A percentile compares a stretch with the other conserved stretches of the same genome.
phyloP scores from a whole-genome alignment of 2,888 invertebrate genomes.

The Criorhina ranunculi region DNA sequence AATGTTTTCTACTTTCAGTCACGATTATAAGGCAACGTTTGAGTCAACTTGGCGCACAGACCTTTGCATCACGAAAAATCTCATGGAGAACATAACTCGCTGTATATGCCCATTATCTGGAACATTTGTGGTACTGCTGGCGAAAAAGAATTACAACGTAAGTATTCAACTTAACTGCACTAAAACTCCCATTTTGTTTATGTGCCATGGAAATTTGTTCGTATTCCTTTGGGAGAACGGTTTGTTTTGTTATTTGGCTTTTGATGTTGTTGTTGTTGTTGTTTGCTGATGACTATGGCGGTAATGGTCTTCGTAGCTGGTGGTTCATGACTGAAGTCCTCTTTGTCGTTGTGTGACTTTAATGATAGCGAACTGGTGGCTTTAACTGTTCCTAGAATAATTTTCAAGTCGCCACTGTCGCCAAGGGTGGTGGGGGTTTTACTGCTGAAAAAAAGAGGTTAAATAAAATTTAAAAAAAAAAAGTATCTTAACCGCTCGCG shows the following conservation, averaged over 20 bases:
- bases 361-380: slow-evolving; percentile 43
- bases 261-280: slow-evolving; percentile 29
- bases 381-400: slow-evolving; percentile 43
- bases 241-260: slow-evolving; percentile 53
- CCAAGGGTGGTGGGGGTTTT: slow-evolving; percentile 24
- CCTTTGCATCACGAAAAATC: slow-evolving; percentile 86
- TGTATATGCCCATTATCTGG: slow-evolving; percentile 88
- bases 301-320: slow-evolving; percentile 19
- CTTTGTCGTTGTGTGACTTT: slow-evolving; percentile 20
- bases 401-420: slow-evolving; percentile 39
- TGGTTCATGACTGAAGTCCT: slow-evolving; percentile 34
- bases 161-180: slow-evolving; percentile 80
- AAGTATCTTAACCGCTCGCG: slow-evolving; percentile 31
- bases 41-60: slow-evolving; percentile 88
- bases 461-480: slow-evolving; percentile 45
- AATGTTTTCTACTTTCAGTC: slow-evolving; percentile 78
- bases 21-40: slow-evolving; percentile 84
- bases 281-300: slow-evolving; percentile 18
- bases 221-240: slow-evolving; percentile 43
- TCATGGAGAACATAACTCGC: slow-evolving; percentile 85
- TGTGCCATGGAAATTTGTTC: slow-evolving; percentile 61
- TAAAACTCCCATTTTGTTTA: slow-evolving; percentile 73
- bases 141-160: slow-evolving; percentile 85
- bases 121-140: slow-evolving; percentile 87
- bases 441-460: slow-evolving; percentile 10